Evolutionary conservation across 2,113 vertebrate genomes (phyloP).

Genomic region (Mixornis gularis): DNA sequence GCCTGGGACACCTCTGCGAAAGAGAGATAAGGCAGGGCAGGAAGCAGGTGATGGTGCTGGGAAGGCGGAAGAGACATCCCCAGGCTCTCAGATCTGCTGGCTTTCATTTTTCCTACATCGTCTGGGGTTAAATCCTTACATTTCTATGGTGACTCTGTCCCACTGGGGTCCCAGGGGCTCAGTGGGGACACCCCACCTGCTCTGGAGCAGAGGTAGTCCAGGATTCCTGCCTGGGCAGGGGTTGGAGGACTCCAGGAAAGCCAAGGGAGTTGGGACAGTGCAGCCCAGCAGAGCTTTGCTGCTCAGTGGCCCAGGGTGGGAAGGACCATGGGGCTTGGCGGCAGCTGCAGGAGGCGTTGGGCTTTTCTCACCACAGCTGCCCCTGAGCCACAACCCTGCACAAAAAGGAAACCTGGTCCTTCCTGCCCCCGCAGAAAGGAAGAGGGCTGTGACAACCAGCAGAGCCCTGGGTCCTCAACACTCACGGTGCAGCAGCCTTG

Average conservation of each 20-base stretch:
- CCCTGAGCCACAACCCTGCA: neutral
- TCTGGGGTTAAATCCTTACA: neutral
- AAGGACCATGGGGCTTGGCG: accelerated
- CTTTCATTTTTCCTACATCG: accelerated
- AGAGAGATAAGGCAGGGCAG: neutral
- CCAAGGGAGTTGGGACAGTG: accelerated
- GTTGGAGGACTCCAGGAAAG: accelerated
- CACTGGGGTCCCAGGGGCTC: accelerated
- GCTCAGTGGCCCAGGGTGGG: neutral
- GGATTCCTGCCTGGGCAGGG: neutral
- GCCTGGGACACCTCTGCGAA: accelerated
- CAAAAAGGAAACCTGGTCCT: slow-evolving; percentile 4
- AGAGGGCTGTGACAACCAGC: neutral
- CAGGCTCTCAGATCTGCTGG: accelerated
- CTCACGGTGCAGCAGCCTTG: neutral
- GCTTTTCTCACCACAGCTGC: neutral
- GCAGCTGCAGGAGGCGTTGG: neutral
- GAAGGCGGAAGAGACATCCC: accelerated
- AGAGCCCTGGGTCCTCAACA: neutral
- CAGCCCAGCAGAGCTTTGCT: neutral
- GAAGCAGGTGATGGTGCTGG: neutral
- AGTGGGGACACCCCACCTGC: neutral
- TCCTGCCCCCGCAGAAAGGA: neutral
- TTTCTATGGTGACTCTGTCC: neutral
- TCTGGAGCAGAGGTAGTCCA: accelerated